Conservation (phyloP, 1,140 invertebrate genomes). For the Leptinotarsa undecemlineata region DNA sequence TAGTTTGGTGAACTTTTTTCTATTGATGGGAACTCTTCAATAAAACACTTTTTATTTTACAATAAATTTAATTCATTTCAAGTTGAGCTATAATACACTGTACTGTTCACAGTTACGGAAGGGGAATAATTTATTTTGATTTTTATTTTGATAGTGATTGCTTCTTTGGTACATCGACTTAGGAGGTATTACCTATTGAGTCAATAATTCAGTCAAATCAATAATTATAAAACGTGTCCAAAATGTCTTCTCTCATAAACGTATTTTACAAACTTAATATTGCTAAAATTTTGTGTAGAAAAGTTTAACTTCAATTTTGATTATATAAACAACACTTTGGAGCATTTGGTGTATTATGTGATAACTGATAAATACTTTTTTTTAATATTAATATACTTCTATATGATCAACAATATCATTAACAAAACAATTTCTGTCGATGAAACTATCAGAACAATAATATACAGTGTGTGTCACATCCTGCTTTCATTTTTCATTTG, state of each 20-base stretch:
- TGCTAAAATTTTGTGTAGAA: conserved; percentile 41
- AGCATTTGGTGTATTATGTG: conserved; percentile 2
- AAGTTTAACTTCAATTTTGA: conserved; percentile 32
- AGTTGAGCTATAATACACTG: conserved; percentile 41
- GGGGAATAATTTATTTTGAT: conserved; percentile 31
- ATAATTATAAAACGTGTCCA: conserved; percentile 37
- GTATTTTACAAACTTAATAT: conserved; percentile 42
- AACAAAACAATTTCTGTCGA: no score
- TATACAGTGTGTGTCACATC: no score
- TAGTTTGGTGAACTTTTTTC: no score
- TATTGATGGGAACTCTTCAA: neutral
- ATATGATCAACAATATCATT: no score
- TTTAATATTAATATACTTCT: neutral
- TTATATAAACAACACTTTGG: conserved; percentile 20
- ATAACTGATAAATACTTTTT: no score
- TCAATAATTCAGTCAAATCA: conserved; percentile 29
- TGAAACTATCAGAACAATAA: no score
- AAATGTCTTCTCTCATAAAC: conserved; percentile 37
- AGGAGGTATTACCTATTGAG: conserved; percentile 29
- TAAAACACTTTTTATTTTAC: neutral
- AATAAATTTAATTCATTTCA: conserved; percentile 1
- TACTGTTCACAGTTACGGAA: conserved; percentile 37
- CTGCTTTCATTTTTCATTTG: no score
- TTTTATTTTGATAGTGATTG: conserved; percentile 39
- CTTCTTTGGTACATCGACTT: conserved; percentile 37